Conservation (phyloP, 1,140 invertebrate genomes). For the Bombus cullumanus region DNA sequence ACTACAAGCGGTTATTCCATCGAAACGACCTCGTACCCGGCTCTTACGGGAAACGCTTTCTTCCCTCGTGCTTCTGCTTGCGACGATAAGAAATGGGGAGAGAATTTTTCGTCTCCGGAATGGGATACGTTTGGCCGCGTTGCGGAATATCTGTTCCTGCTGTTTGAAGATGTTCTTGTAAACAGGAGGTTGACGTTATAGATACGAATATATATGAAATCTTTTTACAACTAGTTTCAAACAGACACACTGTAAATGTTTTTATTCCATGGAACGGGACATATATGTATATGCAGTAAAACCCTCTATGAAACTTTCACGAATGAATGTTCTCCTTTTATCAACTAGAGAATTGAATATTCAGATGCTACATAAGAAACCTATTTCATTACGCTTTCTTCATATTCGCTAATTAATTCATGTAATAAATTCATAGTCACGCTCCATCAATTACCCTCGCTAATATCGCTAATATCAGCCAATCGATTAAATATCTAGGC, state of each 20-base stretch:
- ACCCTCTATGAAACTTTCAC: too few relatives aligned
- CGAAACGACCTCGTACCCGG: conserved; percentile 68
- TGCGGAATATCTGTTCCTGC: background rate
- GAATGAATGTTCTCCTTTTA: too few relatives aligned
- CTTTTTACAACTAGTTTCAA: too few relatives aligned
- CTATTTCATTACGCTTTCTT: background rate
- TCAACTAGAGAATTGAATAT: too few relatives aligned
- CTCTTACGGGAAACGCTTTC: conserved; percentile 63
- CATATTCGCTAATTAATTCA: background rate
- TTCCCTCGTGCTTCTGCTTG: conserved; percentile 5
- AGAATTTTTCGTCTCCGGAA: conserved; percentile 54
- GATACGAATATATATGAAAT: background rate
- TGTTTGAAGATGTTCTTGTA: background rate
- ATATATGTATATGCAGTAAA: too few relatives aligned
- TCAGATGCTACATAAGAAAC: too few relatives aligned
- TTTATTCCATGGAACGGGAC: background rate
- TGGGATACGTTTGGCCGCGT: background rate
- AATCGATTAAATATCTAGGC: background rate
- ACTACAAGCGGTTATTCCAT: conserved; percentile 78
- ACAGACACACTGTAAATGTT: background rate
- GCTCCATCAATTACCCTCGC: background rate
- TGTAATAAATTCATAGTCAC: background rate
- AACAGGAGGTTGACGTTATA: background rate
- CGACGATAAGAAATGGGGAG: conserved; percentile 58
- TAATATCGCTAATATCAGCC: background rate